Conservation (phyloP, 2,113 vertebrate genomes). For the Pavo muticus region DNA sequence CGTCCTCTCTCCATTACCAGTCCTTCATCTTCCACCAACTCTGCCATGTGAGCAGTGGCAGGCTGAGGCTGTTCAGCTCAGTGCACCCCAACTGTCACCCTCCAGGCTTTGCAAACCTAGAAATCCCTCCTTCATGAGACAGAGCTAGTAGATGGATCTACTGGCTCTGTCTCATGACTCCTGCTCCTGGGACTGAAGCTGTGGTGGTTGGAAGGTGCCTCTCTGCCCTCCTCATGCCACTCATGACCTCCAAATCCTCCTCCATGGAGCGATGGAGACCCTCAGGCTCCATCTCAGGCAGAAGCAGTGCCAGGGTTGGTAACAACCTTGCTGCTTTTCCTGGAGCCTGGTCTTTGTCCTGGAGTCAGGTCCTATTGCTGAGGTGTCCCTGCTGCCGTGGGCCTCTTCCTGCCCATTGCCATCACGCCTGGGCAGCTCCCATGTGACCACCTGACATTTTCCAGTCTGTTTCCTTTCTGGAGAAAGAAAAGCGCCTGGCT, state of each 20-base stretch:
- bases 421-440: background rate
- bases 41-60: background rate
- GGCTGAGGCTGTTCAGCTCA: background rate
- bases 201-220: background rate
- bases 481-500: background rate
- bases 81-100: background rate
- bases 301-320: background rate
- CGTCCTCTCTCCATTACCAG: background rate
- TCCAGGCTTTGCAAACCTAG: background rate
- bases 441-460: background rate
- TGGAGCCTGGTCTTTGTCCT: background rate
- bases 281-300: background rate
- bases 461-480: background rate
- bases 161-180: background rate
- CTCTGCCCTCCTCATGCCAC: background rate
- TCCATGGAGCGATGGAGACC: background rate
- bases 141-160: background rate
- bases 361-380: background rate
- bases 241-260: background rate
- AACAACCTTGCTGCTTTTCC: rapidly evolving
- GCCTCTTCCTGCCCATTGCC: background rate
- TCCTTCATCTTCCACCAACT: background rate
- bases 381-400: rapidly evolving
- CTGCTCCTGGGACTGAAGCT: background rate
- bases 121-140: background rate